Percentiles rank a stretch among this genome's conserved stretches.
These are phyloP conservation scores for Aviceda subcristata DNA, from an alignment of 2,113 vertebrate species.

Conservation along the genomic window DNA sequence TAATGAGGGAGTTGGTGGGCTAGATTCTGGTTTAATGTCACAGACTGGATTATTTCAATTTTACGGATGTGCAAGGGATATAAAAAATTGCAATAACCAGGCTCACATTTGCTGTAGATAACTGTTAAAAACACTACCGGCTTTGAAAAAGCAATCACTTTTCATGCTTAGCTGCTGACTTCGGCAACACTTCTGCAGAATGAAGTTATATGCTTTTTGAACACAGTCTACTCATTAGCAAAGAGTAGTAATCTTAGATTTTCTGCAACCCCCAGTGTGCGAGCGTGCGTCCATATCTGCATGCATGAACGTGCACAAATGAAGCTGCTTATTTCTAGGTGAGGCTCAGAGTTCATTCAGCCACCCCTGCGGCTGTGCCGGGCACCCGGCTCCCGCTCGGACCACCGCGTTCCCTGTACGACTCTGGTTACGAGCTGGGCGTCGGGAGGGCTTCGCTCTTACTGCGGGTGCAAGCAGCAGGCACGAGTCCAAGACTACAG, in stretches of 20 bases:
- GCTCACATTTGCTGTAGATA: background rate
- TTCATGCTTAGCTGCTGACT: background rate
- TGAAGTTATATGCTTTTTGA: background rate
- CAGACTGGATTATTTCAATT: background rate
- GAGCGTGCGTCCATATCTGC: fast-evolving
- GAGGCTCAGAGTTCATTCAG: background rate
- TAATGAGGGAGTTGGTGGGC: background rate
- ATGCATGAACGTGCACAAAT: fast-evolving
- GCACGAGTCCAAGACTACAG: background rate
- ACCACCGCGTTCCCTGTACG: fast-evolving
- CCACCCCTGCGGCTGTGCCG: background rate
- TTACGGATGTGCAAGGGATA: background rate
- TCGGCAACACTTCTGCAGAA: background rate
- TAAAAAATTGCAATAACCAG: background rate
- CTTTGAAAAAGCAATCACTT: background rate
- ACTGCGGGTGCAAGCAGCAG: background rate
- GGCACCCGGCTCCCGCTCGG: background rate
- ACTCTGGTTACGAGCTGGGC: background rate
- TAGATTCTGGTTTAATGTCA: background rate
- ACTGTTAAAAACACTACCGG: background rate
- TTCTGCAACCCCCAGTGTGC: background rate
- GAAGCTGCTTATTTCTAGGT: background rate
- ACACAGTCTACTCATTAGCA: background rate
- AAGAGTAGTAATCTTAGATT: background rate
- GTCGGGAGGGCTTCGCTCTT: background rate